phyloP scores from a whole-genome alignment of 2,113 vertebrate species.

The Zosterops hypoxanthus region DNA sequence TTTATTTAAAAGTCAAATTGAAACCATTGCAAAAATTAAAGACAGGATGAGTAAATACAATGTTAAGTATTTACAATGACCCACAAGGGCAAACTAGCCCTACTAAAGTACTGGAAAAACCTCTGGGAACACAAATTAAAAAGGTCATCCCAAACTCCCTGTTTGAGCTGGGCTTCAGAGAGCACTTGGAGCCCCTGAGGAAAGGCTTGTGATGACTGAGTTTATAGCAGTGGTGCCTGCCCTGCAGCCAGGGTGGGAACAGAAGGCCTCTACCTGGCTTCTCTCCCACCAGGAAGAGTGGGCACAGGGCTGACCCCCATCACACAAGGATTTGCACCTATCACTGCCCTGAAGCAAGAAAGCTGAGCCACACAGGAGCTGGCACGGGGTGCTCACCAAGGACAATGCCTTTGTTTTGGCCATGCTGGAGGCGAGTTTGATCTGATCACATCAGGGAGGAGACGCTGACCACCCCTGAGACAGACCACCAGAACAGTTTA shows the following conservation, averaged over 20 bases:
- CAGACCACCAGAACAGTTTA: not conserved
- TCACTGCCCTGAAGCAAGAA: not conserved
- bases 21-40: constrained; percentile 65
- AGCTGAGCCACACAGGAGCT: not conserved
- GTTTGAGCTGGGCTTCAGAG: not conserved
- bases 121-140: not conserved
- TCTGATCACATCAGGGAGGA: not conserved
- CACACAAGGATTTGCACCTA: fast-evolving
- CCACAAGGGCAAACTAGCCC: not conserved
- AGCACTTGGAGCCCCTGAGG: not conserved
- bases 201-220: not conserved
- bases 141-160: constrained; percentile 27
- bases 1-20: constrained; percentile 69
- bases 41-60: constrained; percentile 58
- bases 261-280: not conserved
- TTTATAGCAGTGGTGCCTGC: not conserved
- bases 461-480: not conserved
- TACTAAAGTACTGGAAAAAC: constrained; percentile 16
- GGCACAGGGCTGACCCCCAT: not conserved
- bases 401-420: not conserved
- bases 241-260: not conserved
- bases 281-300: not conserved
- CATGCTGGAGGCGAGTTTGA: not conserved
- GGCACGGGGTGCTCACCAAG: not conserved
- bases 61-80: constrained; percentile 48